A percentile compares a stretch with the other conserved stretches of the same genome.
These are phyloP conservation scores for Arctopsyche grandis DNA, from an alignment of 1,140 invertebrate species.

Conservation along the genomic window DNA sequence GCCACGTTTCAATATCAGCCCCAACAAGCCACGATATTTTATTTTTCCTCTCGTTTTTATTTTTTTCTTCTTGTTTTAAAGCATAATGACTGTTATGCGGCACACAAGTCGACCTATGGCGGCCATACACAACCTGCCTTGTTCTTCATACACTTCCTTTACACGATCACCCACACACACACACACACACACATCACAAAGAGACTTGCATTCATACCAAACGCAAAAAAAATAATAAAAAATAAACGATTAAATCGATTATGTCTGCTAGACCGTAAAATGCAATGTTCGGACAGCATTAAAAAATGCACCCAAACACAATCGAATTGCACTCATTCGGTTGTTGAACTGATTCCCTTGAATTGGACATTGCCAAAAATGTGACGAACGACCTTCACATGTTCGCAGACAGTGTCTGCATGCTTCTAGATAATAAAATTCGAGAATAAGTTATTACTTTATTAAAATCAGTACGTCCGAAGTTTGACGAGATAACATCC, in stretches of 20 bases:
- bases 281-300: neutral
- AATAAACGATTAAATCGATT: constrained; percentile 20
- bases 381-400: neutral
- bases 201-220: neutral
- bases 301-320: constrained; percentile 3
- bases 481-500: too few relatives aligned
- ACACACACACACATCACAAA: neutral
- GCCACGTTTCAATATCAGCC: constrained; percentile 45
- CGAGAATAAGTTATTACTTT: too few relatives aligned
- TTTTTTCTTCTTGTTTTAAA: constrained; percentile 31
- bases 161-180: neutral
- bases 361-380: neutral
- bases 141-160: constrained; percentile 21
- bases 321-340: neutral
- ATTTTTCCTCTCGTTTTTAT: constrained; percentile 5
- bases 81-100: constrained; percentile 45
- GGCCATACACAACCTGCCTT: constrained; percentile 15
- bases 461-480: too few relatives aligned
- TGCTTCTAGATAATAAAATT: too few relatives aligned
- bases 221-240: neutral
- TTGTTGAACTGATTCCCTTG: neutral
- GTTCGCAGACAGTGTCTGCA: neutral
- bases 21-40: constrained; percentile 44
- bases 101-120: constrained; percentile 39
- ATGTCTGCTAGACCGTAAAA: constrained; percentile 34